These are phyloP conservation scores for Listronotus oregonensis DNA, from an alignment of 1,140 invertebrate genomes.

Conservation along the genomic window DNA sequence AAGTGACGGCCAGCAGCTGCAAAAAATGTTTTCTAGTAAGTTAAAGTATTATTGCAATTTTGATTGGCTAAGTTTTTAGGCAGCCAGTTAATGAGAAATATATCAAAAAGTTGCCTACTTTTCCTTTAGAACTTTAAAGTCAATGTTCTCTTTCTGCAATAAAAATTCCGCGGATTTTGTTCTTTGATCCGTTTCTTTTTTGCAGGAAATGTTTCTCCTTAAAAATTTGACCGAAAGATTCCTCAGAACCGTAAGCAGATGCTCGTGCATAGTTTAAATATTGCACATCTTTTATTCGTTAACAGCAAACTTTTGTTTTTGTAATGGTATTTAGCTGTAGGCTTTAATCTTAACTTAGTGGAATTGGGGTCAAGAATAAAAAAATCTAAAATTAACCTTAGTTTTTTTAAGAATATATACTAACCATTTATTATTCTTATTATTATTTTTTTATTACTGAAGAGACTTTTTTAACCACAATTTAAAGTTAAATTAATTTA, in stretches of 20 bases:
- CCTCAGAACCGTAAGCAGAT: slow-evolving; percentile 21
- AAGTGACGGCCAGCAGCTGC: too few relatives aligned
- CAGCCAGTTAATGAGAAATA: background rate
- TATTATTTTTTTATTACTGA: too few relatives aligned
- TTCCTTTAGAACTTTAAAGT: slow-evolving; percentile 1
- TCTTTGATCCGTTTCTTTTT: slow-evolving; percentile 19
- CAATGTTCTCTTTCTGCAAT: slow-evolving; percentile 15
- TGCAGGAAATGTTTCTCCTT: slow-evolving; percentile 18
- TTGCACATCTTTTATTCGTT: slow-evolving; percentile 13
- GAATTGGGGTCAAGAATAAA: too few relatives aligned
- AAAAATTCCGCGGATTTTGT: slow-evolving; percentile 20
- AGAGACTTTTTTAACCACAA: too few relatives aligned
- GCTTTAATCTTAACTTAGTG: too few relatives aligned
- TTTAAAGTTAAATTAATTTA: too few relatives aligned
- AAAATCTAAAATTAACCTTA: too few relatives aligned
- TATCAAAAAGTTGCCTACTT: slow-evolving; percentile 12
- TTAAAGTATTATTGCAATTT: too few relatives aligned
- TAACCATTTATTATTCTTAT: too few relatives aligned
- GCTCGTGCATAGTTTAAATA: slow-evolving; percentile 11
- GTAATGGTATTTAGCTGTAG: background rate
- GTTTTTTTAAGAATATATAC: too few relatives aligned
- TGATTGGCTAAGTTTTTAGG: too few relatives aligned
- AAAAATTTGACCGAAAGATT: slow-evolving; percentile 6
- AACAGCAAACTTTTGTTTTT: slow-evolving; percentile 5
- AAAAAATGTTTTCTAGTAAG: slow-evolving; percentile 45